Evolutionary conservation across 2,113 vertebrate genomes (phyloP).

Genomic region (Spea bombifrons): DNA sequence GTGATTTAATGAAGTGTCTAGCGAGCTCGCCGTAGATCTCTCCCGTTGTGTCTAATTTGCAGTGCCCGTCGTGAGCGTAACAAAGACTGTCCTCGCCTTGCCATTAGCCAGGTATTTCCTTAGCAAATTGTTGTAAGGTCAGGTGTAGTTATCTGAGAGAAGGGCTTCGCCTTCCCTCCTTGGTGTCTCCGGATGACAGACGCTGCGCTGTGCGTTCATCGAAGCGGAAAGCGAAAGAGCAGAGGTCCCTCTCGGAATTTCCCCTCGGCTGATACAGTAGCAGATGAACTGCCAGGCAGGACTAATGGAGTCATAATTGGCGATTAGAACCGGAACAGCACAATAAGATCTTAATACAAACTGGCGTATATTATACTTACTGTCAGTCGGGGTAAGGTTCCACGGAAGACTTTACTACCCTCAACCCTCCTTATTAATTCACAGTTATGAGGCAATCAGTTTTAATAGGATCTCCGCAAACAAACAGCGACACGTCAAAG

Average conservation of each 20-base stretch:
- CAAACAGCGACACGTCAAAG: conserved; percentile 33
- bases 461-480: conserved; percentile 38
- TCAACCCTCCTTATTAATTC: conserved; percentile 49
- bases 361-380: conserved; percentile 62
- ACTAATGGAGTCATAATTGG: conserved; percentile 99
- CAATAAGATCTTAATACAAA: conserved; percentile 77
- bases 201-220: conserved; percentile 63
- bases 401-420: conserved; percentile 36
- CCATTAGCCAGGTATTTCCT: conserved; percentile 80
- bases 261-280: conserved; percentile 74
- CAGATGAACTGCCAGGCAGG: conserved; percentile 92
- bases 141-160: conserved; percentile 72
- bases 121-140: conserved; percentile 82
- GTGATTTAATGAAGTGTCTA: conserved; percentile 97
- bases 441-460: conserved; percentile 27
- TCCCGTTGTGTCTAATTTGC: conserved; percentile 79
- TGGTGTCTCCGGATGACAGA: conserved; percentile 74
- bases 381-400: conserved; percentile 65
- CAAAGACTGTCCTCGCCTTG: conserved; percentile 60
- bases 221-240: conserved; percentile 76
- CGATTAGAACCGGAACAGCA: conserved; percentile 84
- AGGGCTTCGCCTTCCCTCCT: conserved; percentile 66
- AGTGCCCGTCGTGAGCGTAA: conserved; percentile 60
- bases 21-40: conserved; percentile 83
- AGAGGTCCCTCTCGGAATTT: conserved; percentile 79